Base-by-base conservation (phyloP, 2,113 vertebrate genomes). In the Rhizomys pruinosus region DNA sequence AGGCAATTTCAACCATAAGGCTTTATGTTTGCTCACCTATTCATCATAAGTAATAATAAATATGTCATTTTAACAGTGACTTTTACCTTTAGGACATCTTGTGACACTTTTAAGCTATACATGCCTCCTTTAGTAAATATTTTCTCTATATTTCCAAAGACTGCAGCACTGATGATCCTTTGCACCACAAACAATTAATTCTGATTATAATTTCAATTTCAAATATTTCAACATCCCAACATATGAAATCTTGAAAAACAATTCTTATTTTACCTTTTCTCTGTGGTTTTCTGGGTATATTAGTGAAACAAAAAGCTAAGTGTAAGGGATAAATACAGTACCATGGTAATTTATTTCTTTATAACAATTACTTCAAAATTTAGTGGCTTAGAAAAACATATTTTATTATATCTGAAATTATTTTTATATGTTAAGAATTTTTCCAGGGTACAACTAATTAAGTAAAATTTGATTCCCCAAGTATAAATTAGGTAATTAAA, bases 211-310 rank as follows among this genome's bases (percentile, higher is more conserved):
- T 66, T 6, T 86, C 73, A 85, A 16, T 80, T 85, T 78, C 72
- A 66, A 85, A 19, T 11, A 32, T 81, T 85, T 90, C 39, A 69
- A 92, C 92, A 90, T 44, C 34, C 15, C 68, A 71, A 89, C 29
- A 87, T 10, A 52, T 34, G 19, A 90, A 61, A 69, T 93, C 16
- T 89, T 85, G 22, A n/a, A 94, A 89, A 92, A 87, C 52, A 86
- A 64, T 81, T 87, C 59, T 42, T 6, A 44, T 76, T 84, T 77
- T 66, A 64, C 44, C 63, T 63, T 81, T 10, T 17, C 42, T 4
- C 16, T 81, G 37, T 25, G 16, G 59, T n/a, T n/a, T n/a, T n/a
- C n/a, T n/a, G n/a, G n/a, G n/a, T n/a, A n/a, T n/a, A n/a, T n/a
- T n/a, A n/a, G n/a, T n/a, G n/a, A n/a, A n/a, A n/a, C n/a, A n/a